A percentile compares a stretch with the other conserved stretches of the same genome.
Evolutionary conservation across 1,140 invertebrate species (phyloP).

Genomic region (Diachasmimorpha longicaudata): DNA sequence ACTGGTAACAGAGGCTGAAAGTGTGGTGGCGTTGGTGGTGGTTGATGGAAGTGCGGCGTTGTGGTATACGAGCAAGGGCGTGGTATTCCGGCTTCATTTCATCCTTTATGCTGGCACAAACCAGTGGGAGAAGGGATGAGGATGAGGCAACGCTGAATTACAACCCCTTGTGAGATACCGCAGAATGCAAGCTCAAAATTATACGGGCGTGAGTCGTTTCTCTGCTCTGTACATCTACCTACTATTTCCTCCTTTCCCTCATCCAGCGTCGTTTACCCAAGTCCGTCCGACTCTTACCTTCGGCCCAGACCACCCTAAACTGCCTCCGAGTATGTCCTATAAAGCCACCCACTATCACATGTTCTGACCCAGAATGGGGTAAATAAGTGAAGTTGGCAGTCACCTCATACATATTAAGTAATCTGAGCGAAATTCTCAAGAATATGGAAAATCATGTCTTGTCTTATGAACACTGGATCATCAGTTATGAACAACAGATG

Average conservation of each 20-base stretch:
- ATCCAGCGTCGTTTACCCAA: background rate
- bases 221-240: slow-evolving; percentile 35
- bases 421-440: too few species aligned
- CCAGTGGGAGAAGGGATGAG: slow-evolving; percentile 16
- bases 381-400: background rate
- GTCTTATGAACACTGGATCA: too few species aligned
- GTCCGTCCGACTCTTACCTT: background rate
- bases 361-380: background rate
- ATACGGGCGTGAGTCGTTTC: slow-evolving; percentile 59
- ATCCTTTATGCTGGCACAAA: slow-evolving; percentile 42
- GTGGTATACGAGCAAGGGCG: slow-evolving; percentile 38
- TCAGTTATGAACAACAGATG: too few species aligned
- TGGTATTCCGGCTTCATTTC: slow-evolving; percentile 59
- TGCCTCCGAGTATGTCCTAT: background rate
- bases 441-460: too few species aligned
- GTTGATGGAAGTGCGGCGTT: slow-evolving; percentile 25
- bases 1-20: background rate
- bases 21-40: slow-evolving; percentile 2
- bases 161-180: slow-evolving; percentile 60
- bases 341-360: background rate
- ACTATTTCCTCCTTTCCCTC: slow-evolving; percentile 23
- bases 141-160: slow-evolving; percentile 53
- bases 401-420: too few species aligned
- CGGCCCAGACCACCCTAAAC: background rate
- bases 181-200: slow-evolving; percentile 62